A percentile compares a stretch with the other conserved stretches of the same genome.
Conservation (phyloP, 2,888 invertebrate species). For the Ophion ventricosus region DNA sequence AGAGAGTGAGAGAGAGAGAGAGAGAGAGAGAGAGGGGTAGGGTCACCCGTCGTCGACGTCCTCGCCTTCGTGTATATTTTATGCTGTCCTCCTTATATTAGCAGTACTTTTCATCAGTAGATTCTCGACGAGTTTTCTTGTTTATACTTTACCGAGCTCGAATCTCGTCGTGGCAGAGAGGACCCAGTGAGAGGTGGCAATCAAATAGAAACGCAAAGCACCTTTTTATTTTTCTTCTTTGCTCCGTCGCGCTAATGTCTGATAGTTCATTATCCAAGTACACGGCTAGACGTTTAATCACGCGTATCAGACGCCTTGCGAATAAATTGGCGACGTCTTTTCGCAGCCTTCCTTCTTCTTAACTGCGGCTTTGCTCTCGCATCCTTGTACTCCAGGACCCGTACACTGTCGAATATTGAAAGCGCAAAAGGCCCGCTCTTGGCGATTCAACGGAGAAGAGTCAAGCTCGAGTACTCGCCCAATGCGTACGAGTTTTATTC, state of each 20-base stretch:
- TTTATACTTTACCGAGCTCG: constrained; percentile 48
- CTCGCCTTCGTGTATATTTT: constrained; percentile 18
- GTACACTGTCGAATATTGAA: constrained; percentile 62
- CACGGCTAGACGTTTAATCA: constrained; percentile 21
- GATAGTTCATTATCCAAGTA: constrained; percentile 26
- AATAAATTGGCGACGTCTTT: constrained; percentile 76
- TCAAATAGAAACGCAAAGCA: constrained; percentile 56
- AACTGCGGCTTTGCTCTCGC: constrained; percentile 52
- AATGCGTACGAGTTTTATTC: no score
- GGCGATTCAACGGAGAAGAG: constrained; percentile 19
- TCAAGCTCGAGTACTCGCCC: constrained; percentile 64
- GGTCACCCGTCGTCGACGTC: constrained; percentile 11
- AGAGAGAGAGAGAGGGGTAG: background rate
- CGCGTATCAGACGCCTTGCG: constrained; percentile 45
- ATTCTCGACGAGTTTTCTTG: constrained; percentile 56
- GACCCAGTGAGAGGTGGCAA: constrained; percentile 38
- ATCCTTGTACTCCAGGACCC: constrained; percentile 23
- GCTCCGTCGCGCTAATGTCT: constrained; percentile 16
- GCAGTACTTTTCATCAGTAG: constrained; percentile 39
- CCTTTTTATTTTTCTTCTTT: constrained; percentile 10
- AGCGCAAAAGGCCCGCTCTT: background rate
- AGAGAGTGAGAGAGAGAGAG: background rate
- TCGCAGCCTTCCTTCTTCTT: constrained; percentile 74
- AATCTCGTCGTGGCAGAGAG: constrained; percentile 34
- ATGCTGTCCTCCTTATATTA: constrained; percentile 14